These are phyloP conservation scores for Gyps fulvus DNA, from an alignment of 2,113 vertebrate genomes.

Conservation along the genomic window DNA sequence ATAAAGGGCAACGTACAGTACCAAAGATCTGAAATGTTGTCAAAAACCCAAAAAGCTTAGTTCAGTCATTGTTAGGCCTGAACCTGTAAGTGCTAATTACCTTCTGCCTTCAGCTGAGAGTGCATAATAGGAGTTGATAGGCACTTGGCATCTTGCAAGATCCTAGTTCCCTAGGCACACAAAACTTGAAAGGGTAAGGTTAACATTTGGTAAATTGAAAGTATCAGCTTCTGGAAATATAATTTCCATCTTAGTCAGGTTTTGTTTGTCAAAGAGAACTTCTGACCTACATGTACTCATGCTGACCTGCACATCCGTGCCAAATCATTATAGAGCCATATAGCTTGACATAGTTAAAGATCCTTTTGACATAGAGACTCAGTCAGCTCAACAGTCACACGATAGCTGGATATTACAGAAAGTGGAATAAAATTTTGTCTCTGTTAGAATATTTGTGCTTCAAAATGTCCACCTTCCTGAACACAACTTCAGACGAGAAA, in stretches of 20 bases:
- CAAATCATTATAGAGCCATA: background rate
- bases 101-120: background rate
- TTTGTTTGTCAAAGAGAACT: background rate
- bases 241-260: background rate
- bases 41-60: background rate
- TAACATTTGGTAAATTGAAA: background rate
- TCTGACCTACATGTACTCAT: background rate
- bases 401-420: background rate
- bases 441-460: background rate
- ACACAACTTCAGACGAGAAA: background rate
- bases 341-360: background rate
- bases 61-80: background rate
- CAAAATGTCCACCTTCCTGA: background rate
- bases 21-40: background rate
- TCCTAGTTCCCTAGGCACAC: background rate
- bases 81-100: slow-evolving; percentile 4
- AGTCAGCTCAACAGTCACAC: background rate
- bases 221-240: background rate
- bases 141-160: background rate
- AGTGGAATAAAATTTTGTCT: background rate
- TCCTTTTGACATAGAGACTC: background rate
- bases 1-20: background rate
- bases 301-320: background rate
- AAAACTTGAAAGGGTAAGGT: background rate
- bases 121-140: background rate